Evolutionary conservation across 2,888 invertebrate genomes (phyloP), one percentile per base, ranked within the genome.

Genomic region (Actias luna): DNA sequence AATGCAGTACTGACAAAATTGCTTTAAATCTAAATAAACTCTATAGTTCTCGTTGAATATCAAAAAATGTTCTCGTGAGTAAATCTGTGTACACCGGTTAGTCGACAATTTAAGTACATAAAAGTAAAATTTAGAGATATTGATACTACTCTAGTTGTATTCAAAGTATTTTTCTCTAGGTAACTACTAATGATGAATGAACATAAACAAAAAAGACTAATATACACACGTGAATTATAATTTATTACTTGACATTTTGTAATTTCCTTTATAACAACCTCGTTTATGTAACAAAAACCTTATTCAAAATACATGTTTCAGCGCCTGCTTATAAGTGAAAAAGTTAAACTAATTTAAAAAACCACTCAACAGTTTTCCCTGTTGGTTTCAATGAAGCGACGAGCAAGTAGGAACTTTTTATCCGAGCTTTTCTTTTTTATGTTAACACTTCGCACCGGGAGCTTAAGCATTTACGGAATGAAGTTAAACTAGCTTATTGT

Each of bases 381-480:
- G 60, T 60, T 50, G 63, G 61, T 67, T 63, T 66, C 63, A 67
- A 66, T 65, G 63, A 63, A 63, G 66, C 61, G 66, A 35, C 61
- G 67, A 70, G 66, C 65, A 65, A 69, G 66, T 69, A 68, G 67
- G 60, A 67, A 69, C 63, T 71, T 66, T 71, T 72, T 68, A 69
- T 67, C 61, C 63, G 55, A 35, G 65, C 68, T 72, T 70, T 72
- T 70, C 65, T 71, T 68, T 74, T 72, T 74, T 65, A 59, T 62
- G 61, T 70, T 71, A 69, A 73, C 73, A 76, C 72, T 73, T 72
- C 68, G 64, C 65, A 63, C 66, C 68, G 68, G 67, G 55, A 64
- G 70, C 67, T 66, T 69, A 69, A 71, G 72, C 69, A 70, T 71
- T 76, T 71, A 76, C 69, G 64, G 67, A 69, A 70, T 66, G 66